These are phyloP conservation scores for Silurus asotus DNA, from an alignment of 2,113 vertebrate genomes.

Conservation along the genomic window DNA sequence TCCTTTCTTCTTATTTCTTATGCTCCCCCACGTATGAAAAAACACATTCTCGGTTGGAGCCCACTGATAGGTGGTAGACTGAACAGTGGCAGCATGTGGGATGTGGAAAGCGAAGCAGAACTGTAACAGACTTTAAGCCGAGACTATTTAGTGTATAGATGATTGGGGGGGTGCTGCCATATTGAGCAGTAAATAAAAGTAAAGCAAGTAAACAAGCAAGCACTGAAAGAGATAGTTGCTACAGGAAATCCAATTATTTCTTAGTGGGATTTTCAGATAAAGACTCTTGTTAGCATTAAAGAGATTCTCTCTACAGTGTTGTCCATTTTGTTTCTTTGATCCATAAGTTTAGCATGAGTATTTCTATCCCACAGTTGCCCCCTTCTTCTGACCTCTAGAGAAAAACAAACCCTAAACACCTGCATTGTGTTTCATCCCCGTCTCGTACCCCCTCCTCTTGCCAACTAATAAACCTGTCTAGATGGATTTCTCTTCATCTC, in stretches of 20 bases:
- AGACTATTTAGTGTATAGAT: background rate
- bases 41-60: constrained; percentile 14
- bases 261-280: background rate
- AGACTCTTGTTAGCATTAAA: background rate
- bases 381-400: constrained; percentile 12
- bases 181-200: background rate
- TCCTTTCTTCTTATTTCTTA: background rate
- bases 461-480: constrained; percentile 33
- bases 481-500: constrained; percentile 34
- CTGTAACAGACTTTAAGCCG: background rate
- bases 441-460: constrained; percentile 4
- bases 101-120: background rate
- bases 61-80: background rate
- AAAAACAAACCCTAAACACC: constrained; percentile 26
- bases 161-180: constrained; percentile 13
- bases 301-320: background rate
- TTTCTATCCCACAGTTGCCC: constrained; percentile 3
- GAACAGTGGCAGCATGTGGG: background rate
- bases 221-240: background rate
- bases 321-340: background rate
- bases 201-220: constrained; percentile 11
- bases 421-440: background rate
- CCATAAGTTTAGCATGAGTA: background rate
- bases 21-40: background rate
- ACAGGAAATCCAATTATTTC: background rate